These are phyloP conservation scores for Pedetes capensis DNA, from an alignment of 2,113 vertebrate genomes.

Conservation along the genomic window DNA sequence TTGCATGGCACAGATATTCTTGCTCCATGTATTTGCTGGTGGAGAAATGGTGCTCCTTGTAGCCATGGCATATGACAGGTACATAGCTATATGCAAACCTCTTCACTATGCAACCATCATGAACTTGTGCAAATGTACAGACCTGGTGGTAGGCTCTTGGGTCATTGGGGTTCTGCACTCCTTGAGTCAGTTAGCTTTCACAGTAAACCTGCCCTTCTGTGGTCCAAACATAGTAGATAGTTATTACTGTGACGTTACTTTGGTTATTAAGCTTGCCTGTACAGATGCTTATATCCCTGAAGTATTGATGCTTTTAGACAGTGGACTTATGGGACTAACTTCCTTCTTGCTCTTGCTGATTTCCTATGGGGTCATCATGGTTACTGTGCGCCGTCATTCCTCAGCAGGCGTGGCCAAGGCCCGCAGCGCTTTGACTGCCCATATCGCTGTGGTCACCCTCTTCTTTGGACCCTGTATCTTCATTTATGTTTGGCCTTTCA, in stretches of 20 bases:
- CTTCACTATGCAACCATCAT: conserved; percentile 57
- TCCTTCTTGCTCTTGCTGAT: conserved; percentile 46
- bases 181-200: conserved; percentile 55
- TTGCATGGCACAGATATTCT: conserved; percentile 74
- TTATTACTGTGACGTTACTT: conserved; percentile 61
- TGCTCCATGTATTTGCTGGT: conserved; percentile 63
- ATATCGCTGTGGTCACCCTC: conserved; percentile 45
- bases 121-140: conserved; percentile 13
- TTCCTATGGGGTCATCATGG: conserved; percentile 37
- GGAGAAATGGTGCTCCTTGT: conserved; percentile 72
- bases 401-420: conserved; percentile 27
- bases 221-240: conserved; percentile 69
- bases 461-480: conserved; percentile 55
- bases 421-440: conserved; percentile 17
- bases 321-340: conserved; percentile 26
- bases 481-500: conserved; percentile 55
- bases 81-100: conserved; percentile 67
- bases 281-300: conserved; percentile 36
- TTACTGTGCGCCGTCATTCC: neutral
- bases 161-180: conserved; percentile 61
- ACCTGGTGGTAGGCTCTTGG: conserved; percentile 37
- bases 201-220: conserved; percentile 62
- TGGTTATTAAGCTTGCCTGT: conserved; percentile 64
- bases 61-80: conserved; percentile 71
- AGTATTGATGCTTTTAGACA: conserved; percentile 59